Percentiles rank a stretch among this genome's conserved stretches.
These are phyloP conservation scores for Patella ulyssiponensis DNA, from an alignment of 2,888 invertebrate genomes.

Conservation along the genomic window DNA sequence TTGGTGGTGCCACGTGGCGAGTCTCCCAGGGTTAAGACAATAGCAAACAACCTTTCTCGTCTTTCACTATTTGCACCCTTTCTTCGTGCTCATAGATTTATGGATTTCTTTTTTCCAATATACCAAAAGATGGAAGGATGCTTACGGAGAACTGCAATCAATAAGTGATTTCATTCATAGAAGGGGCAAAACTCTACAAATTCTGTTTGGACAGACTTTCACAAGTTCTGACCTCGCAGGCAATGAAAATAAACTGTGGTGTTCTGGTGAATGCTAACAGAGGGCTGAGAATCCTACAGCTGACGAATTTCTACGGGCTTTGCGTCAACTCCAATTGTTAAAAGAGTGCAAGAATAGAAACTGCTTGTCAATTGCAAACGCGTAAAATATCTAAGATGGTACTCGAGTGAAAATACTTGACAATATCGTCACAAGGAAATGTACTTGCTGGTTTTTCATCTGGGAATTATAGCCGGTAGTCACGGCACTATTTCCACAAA, in stretches of 20 bases:
- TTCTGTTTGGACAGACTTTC: conserved; percentile 31
- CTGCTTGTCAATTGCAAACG: conserved; percentile 18
- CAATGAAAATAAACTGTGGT: conserved; percentile 26
- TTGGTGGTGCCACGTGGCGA: conserved; percentile 26
- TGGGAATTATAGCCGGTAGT: too few relatives aligned
- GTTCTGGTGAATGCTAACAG: conserved; percentile 21
- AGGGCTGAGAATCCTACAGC: conserved; percentile 23
- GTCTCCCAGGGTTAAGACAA: conserved; percentile 37
- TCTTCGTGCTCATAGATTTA: conserved; percentile 36
- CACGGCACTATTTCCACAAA: too few relatives aligned
- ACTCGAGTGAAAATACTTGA: neutral
- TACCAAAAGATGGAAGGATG: conserved; percentile 21
- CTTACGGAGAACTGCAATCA: conserved; percentile 28
- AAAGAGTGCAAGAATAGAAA: conserved; percentile 18
- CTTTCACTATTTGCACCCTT: conserved; percentile 32
- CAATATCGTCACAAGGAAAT: neutral
- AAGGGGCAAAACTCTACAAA: conserved; percentile 23
- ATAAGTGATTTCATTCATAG: conserved; percentile 30
- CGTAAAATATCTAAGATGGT: neutral
- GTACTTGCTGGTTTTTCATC: too few relatives aligned
- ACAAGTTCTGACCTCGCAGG: conserved; percentile 27
- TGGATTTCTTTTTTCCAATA: conserved; percentile 33
- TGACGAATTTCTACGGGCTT: conserved; percentile 31
- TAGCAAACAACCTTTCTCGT: conserved; percentile 26
- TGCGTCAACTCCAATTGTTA: conserved; percentile 21